A percentile compares a stretch with the other conserved stretches of the same genome.
Evolutionary conservation across 2,113 vertebrate genomes (phyloP).

Genomic region (Pithys albifrons): DNA sequence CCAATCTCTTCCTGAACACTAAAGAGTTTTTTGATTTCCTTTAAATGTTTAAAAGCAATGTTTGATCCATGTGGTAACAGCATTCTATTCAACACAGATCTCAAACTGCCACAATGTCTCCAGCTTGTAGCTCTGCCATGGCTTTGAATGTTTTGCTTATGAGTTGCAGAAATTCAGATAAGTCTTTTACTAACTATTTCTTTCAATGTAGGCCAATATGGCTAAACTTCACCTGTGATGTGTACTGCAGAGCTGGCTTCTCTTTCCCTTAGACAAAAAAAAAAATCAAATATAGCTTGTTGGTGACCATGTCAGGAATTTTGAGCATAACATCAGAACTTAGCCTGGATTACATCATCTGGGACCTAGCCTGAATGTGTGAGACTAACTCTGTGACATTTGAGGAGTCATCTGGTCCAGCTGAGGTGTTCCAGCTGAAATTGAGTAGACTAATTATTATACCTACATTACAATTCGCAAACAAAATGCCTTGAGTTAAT

Average conservation of each 20-base stretch:
- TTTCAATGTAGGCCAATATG: neutral
- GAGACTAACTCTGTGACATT: neutral
- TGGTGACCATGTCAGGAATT: neutral
- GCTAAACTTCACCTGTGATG: neutral
- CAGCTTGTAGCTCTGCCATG: neutral
- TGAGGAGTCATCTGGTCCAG: neutral
- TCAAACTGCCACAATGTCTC: neutral
- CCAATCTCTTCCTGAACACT: neutral
- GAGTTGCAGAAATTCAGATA: neutral
- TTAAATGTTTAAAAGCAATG: neutral
- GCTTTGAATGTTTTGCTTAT: neutral
- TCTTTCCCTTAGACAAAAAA: neutral
- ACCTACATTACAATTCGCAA: neutral
- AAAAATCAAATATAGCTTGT: neutral
- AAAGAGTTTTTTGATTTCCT: neutral
- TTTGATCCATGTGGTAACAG: neutral
- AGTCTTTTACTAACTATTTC: neutral
- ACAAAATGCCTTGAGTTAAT: neutral
- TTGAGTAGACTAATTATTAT: neutral
- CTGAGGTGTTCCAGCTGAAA: neutral
- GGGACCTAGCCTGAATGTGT: accelerated
- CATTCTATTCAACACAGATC: neutral
- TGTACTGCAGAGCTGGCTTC: neutral
- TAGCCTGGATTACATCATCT: neutral
- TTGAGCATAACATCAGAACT: neutral